Evolutionary conservation across 2,797 vertebrate species (phyloP), one percentile per base, ranked within the genome.

Genomic region (Hyperoplus lanceolatus): DNA sequence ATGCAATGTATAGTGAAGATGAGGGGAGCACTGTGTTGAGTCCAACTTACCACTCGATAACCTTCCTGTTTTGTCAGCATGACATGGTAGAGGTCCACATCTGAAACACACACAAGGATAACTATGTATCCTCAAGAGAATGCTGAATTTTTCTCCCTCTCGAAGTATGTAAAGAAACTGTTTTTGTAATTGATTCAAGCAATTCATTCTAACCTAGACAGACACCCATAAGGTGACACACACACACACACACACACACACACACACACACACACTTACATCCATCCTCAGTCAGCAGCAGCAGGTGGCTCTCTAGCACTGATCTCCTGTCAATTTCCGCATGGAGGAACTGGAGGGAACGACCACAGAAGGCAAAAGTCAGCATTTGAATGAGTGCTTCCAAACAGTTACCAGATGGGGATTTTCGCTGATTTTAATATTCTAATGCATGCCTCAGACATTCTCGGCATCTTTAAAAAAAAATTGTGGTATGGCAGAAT

Each of bases 221-320:
- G 29, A 29, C 29, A 29, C 29, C 29, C 29, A 29, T 29, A 29
- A 3, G 29, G 29, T 29, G 29, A 29, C 29, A 29, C 29, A 29
- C 29, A 29, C 29, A 29, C 29, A 29, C 29, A 29, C 56, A 0
- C 41, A 29, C 5, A 51, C 53, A 60, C n/a, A 38, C 42, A 49
- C 70, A 29, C 21, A 21, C 43, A 3, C 13, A 72, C 3, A 95
- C 97, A 94, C 90, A 99, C 98, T 95, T 90, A 99, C 98, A 99
- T 94, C 97, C 97, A 68, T 99, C 98, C 89, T 98, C 98, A 54
- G 97, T 96, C 81, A 97, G 86, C 79, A 99, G 88, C 92, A 99
- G 91, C 76, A 99, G 95, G 86, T 89, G 96, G 90, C 95, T 97
- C 89, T 97, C 95, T 83, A 93, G 88, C 60, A 92, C 92, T 65